These are phyloP conservation scores for Eristalis tenax DNA, from an alignment of 2,888 invertebrate species.

Conservation along the genomic window DNA sequence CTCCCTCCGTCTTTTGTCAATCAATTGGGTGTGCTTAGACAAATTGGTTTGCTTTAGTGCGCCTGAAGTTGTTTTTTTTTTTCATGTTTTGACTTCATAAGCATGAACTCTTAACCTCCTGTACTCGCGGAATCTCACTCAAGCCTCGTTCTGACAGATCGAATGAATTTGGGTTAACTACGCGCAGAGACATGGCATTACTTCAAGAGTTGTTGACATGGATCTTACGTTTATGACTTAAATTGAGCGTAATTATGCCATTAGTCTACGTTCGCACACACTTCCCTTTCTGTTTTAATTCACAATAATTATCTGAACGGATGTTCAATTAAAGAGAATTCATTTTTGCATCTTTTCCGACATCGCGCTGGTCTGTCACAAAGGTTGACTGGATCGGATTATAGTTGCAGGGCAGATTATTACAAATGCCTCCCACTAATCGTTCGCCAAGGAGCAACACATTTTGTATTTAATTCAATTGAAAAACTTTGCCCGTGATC, in stretches of 20 bases:
- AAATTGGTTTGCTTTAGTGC: slow-evolving; percentile 24
- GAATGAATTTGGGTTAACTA: neutral
- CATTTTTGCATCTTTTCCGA: slow-evolving; percentile 48
- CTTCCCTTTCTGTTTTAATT: slow-evolving; percentile 39
- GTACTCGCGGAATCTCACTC: slow-evolving; percentile 20
- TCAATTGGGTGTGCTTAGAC: slow-evolving; percentile 57
- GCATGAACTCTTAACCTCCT: slow-evolving; percentile 50
- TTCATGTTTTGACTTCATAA: neutral
- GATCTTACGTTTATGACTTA: slow-evolving; percentile 11
- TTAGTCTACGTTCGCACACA: neutral
- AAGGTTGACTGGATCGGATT: slow-evolving; percentile 2
- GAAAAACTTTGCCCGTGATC: neutral
- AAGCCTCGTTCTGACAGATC: slow-evolving; percentile 3
- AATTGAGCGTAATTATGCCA: slow-evolving; percentile 47
- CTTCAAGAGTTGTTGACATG: neutral
- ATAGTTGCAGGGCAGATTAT: neutral
- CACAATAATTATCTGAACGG: slow-evolving; percentile 54
- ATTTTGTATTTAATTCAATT: slow-evolving; percentile 54
- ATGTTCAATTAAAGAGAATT: slow-evolving; percentile 65
- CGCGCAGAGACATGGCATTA: neutral
- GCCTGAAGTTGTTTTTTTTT: neutral
- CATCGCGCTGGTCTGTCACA: neutral
- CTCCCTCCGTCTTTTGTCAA: slow-evolving; percentile 42
- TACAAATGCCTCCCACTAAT: neutral
- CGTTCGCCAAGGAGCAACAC: slow-evolving; percentile 7